These are phyloP conservation scores for Romanogobio albipinnatus DNA, from an alignment of 2,113 vertebrate genomes.

Conservation along the genomic window DNA sequence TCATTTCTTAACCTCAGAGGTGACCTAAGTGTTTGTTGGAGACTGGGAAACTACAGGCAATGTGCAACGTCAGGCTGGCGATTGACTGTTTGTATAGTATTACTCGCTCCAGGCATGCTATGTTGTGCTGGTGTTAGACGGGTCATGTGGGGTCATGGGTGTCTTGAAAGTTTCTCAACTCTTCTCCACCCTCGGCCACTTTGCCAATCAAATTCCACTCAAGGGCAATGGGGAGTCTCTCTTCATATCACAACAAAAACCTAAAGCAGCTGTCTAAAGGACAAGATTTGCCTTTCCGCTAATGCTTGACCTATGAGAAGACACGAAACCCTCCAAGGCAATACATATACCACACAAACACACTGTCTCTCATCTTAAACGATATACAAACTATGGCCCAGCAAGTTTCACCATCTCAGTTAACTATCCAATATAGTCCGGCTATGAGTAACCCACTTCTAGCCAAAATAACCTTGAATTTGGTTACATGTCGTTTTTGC, in stretches of 20 bases:
- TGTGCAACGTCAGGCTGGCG: constrained; percentile 68
- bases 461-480: no score
- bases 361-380: neutral
- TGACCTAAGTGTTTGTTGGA: neutral
- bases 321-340: constrained; percentile 11
- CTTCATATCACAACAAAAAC: constrained; percentile 61
- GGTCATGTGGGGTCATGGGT: constrained; percentile 71
- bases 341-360: constrained; percentile 29
- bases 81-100: constrained; percentile 76
- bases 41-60: constrained; percentile 60
- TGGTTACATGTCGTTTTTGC: no score
- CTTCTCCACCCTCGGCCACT: constrained; percentile 38
- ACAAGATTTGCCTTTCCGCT: constrained; percentile 62
- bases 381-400: neutral
- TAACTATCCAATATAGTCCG: no score
- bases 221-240: constrained; percentile 62
- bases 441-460: no score
- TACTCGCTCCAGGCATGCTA: constrained; percentile 72
- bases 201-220: constrained; percentile 70
- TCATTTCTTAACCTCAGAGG: constrained; percentile 3
- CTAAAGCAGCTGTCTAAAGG: constrained; percentile 62
- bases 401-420: no score
- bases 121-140: constrained; percentile 67
- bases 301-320: constrained; percentile 64
- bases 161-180: constrained; percentile 68